A percentile compares a stretch with the other conserved stretches of the same genome.
These are phyloP conservation scores for Herpetotheres cachinnans DNA, from an alignment of 2,113 vertebrate genomes.

Conservation along the genomic window DNA sequence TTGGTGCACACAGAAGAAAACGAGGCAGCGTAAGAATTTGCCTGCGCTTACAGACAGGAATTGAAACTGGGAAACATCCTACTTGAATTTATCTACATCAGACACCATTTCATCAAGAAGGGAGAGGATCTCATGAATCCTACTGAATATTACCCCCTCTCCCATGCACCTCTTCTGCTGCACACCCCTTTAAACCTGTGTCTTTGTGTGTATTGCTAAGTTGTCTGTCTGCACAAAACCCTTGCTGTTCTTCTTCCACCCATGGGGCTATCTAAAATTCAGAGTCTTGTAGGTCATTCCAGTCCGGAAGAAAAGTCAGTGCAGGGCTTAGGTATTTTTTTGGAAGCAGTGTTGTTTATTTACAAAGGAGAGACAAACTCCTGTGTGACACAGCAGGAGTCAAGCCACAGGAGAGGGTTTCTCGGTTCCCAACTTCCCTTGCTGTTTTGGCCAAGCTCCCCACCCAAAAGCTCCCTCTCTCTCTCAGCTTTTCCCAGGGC, in stretches of 20 bases:
- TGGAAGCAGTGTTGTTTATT: slow-evolving; percentile 7
- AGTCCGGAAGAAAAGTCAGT: not conserved
- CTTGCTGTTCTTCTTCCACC: not conserved
- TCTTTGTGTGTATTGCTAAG: not conserved
- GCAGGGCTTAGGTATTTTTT: not conserved
- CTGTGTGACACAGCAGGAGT: not conserved
- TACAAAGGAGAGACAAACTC: not conserved
- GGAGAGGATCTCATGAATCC: not conserved
- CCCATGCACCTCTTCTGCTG: not conserved
- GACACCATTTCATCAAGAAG: not conserved
- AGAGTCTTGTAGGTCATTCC: not conserved
- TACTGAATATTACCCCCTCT: not conserved
- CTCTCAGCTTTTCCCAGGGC: not conserved
- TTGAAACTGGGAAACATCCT: not conserved
- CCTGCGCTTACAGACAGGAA: not conserved
- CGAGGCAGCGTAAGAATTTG: not conserved
- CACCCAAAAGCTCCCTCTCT: not conserved
- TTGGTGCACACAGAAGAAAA: not conserved
- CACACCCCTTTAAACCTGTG: not conserved
- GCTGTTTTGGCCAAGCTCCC: not conserved
- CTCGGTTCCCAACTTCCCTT: not conserved
- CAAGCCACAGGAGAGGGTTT: not conserved
- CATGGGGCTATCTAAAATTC: not conserved
- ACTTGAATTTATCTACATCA: not conserved
- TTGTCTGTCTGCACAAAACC: not conserved